Conservation (phyloP, 2,113 vertebrate species). For the Egretta garzetta region DNA sequence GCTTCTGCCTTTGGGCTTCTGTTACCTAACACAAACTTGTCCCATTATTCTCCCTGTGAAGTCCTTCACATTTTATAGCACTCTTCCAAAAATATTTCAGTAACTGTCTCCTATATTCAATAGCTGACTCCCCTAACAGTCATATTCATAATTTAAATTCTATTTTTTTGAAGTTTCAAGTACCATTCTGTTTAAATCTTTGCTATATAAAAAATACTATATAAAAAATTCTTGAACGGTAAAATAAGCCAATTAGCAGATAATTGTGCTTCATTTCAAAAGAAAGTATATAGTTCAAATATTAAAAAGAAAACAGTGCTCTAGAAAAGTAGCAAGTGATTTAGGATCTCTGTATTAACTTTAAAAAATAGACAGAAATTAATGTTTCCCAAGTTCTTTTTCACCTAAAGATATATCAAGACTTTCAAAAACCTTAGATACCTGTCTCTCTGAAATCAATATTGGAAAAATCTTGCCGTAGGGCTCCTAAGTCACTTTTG, state of each 20-base stretch:
- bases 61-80: background rate
- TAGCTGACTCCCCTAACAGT: background rate
- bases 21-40: constrained; percentile 13
- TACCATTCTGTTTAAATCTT: background rate
- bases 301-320: background rate
- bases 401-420: background rate
- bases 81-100: background rate
- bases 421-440: background rate
- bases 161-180: background rate
- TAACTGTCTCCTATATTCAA: background rate
- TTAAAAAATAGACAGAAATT: background rate
- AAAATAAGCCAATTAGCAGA: background rate
- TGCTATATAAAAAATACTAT: background rate
- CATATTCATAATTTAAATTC: background rate
- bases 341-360: background rate
- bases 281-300: background rate
- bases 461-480: background rate
- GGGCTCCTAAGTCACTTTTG: background rate
- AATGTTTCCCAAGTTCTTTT: background rate
- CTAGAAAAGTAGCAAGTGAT: background rate
- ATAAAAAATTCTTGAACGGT: background rate
- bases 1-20: background rate
- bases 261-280: background rate
- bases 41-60: background rate
- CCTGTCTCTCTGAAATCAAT: background rate